phyloP scores from a whole-genome alignment of 1,140 invertebrate genomes.

The Drosophila erecta region DNA sequence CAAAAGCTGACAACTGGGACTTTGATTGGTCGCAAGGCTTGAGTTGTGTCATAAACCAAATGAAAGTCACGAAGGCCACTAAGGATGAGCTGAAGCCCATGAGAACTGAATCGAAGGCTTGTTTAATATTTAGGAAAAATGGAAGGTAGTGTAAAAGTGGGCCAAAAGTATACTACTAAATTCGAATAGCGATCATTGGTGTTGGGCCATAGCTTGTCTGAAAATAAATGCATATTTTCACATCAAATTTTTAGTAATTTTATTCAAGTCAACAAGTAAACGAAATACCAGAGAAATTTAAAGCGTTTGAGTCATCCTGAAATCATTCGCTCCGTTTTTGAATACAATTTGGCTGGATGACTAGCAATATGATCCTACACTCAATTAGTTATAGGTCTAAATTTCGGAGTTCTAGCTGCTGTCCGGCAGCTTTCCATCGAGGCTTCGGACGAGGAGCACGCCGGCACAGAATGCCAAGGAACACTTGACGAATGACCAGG shows the following conservation, averaged over 20 bases:
- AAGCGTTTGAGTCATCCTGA: too few species aligned
- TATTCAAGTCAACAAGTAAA: not conserved
- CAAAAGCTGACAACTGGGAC: conserved; percentile 42
- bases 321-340: not conserved
- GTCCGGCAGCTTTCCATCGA: conserved; percentile 20
- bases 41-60: conserved; percentile 22
- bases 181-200: too few species aligned
- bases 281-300: not conserved
- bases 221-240: too few species aligned
- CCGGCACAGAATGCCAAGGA: conserved; percentile 29
- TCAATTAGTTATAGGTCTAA: not conserved
- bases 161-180: too few species aligned
- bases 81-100: not conserved
- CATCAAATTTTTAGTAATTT: not conserved
- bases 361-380: not conserved
- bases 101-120: conserved; percentile 2
- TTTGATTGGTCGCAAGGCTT: conserved; percentile 40
- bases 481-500: conserved; percentile 42
- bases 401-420: not conserved
- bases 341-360: conserved; percentile 8
- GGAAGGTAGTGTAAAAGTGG: too few species aligned
- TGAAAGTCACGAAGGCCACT: conserved; percentile 27
- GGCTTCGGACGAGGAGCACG: conserved; percentile 21
- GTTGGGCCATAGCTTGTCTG: too few species aligned
- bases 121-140: not conserved